Evolutionary conservation across 2,797 vertebrate species (phyloP), one percentile per base, ranked within the genome.

Genomic region (Euphonia xanthogaster): DNA sequence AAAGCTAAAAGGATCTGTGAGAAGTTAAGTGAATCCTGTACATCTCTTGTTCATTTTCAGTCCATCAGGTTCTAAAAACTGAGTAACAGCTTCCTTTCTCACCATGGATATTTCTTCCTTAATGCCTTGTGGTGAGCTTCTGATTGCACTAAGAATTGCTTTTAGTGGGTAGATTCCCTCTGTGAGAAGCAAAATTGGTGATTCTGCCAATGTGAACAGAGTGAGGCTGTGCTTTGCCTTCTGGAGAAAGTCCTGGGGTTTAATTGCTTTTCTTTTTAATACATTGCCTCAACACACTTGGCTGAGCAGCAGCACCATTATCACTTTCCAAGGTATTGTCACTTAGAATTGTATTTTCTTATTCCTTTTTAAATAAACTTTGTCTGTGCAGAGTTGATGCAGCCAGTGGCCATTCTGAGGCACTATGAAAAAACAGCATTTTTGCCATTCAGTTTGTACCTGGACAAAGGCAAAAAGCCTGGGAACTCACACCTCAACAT

Each of bases 201-300:
- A 66, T 95, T 86, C 79, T 18, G 23, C 33, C 57, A 44, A 18
- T 45, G 47, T 21, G 79, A 94, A 27, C 28, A 81, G 74, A 89
- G 42, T 17, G 44, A 83, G 47, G 47, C n/a, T 58, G 50, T 77
- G 54, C 76, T 86, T 67, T 86, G 51, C 76, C 78, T 93, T 90
- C 68, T 94, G 62, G 66, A 86, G 76, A 86, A 92, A 81, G 58
- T 12, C 31, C 77, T 74, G 37, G 24, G 76, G 37, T 75, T 97
- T 93, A 91, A 91, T 86, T 94, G 62, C 58, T 94, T 95, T 89
- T 86, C 55, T 82, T 92, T 83, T 91, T 88, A 91, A 77, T 94
- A 77, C 90, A 60, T 75, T 9, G 58, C 58, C 62, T 88, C 51
- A 65, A 31, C 51, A 70, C 78, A 78, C 86, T 84, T 90, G 89